These are phyloP conservation scores for Cerceris ruficornis DNA, from an alignment of 2,888 invertebrate species.

Conservation along the genomic window DNA sequence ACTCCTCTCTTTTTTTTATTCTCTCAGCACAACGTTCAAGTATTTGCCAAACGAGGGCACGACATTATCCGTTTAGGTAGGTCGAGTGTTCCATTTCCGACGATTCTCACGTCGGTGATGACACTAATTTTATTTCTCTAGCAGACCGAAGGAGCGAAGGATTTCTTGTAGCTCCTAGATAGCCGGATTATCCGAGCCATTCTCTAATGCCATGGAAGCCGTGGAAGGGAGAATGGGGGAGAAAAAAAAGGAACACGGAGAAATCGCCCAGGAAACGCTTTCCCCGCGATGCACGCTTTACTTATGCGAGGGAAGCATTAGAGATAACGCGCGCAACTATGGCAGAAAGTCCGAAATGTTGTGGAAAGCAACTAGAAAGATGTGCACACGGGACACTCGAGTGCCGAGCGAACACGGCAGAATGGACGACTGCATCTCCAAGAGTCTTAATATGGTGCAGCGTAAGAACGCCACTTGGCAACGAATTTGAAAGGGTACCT, in stretches of 20 bases:
- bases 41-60: no score
- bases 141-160: no score
- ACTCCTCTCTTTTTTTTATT: no score
- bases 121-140: no score
- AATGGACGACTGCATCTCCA: constrained; percentile 22
- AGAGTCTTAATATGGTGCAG: constrained; percentile 15
- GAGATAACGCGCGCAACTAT: constrained; percentile 44
- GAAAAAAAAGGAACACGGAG: neutral
- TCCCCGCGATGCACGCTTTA: constrained; percentile 17
- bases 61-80: no score
- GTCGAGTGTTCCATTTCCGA: no score
- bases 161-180: no score
- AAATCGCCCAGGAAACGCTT: neutral
- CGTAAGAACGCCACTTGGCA: constrained; percentile 27
- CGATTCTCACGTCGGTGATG: no score
- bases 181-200: no score
- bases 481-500: constrained; percentile 32
- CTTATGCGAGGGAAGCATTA: constrained; percentile 30
- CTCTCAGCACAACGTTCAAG: no score
- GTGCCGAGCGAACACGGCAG: constrained; percentile 13
- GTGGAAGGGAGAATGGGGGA: neutral
- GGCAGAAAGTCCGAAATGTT: constrained; percentile 1
- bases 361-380: constrained; percentile 13
- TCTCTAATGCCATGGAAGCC: neutral
- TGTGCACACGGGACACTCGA: constrained; percentile 27